A percentile compares a stretch with the other conserved stretches of the same genome.
Evolutionary conservation across 2,113 vertebrate genomes (phyloP).

Genomic region (Siniperca chuatsi): DNA sequence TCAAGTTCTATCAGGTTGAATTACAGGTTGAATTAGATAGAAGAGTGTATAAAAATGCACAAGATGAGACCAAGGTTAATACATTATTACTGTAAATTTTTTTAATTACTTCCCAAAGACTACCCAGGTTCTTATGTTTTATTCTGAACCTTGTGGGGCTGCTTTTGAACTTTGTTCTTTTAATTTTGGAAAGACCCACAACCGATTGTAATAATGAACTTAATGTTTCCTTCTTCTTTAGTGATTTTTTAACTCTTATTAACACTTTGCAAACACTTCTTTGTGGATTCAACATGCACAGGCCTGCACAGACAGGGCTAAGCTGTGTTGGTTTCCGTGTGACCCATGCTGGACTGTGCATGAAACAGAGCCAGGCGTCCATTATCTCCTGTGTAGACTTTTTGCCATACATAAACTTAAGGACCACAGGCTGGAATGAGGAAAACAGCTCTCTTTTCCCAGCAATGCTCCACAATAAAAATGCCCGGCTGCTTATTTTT

Average conservation of each 20-base stretch:
- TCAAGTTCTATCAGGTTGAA: too few species aligned
- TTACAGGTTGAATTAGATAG: background rate
- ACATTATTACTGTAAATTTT: background rate
- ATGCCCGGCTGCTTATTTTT: rapidly evolving
- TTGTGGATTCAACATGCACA: too few species aligned
- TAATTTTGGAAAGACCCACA: background rate
- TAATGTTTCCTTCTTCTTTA: background rate
- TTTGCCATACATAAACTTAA: background rate
- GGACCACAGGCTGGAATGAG: background rate
- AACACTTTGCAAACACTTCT: background rate
- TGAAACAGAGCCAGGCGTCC: background rate
- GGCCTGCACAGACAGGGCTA: background rate
- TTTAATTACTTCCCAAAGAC: background rate
- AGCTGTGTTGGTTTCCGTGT: background rate
- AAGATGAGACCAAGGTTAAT: background rate
- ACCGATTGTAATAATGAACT: background rate
- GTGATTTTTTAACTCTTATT: background rate
- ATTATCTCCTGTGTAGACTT: background rate
- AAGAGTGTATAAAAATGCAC: background rate
- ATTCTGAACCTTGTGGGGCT: background rate
- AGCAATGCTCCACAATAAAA: background rate
- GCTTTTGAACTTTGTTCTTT: background rate
- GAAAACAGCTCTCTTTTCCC: conserved; percentile 4
- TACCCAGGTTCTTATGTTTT: background rate
- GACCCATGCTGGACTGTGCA: background rate